Evolutionary conservation across 2,797 vertebrate species (phyloP).

Genomic region (Mico argentatus): DNA sequence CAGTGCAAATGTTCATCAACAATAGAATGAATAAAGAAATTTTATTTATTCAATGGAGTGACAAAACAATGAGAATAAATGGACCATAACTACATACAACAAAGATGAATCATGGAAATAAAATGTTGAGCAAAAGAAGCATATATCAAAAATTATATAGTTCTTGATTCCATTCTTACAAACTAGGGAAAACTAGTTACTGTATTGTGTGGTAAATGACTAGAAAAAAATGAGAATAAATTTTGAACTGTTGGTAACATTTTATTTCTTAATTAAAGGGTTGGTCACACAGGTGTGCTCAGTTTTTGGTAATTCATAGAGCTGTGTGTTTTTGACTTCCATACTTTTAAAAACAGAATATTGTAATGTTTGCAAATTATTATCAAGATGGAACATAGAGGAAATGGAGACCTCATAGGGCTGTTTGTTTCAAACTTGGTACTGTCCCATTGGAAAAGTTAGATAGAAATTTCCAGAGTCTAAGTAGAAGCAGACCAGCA

Average conservation of each 20-base stretch:
- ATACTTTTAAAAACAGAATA: neutral
- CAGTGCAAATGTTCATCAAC: neutral
- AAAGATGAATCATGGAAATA: too few relatives aligned
- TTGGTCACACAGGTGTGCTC: neutral
- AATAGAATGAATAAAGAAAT: neutral
- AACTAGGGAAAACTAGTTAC: neutral
- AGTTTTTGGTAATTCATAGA: neutral
- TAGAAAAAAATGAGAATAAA: neutral
- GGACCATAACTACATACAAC: neutral
- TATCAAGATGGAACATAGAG: neutral
- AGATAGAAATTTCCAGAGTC: neutral
- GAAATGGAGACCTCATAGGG: neutral
- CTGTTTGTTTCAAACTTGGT: neutral
- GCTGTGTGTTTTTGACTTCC: neutral
- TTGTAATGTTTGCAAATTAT: neutral
- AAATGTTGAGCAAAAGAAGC: too few relatives aligned
- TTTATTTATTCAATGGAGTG: neutral
- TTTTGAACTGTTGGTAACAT: neutral
- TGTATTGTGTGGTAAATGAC: neutral
- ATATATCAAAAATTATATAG: neutral
- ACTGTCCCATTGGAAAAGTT: neutral
- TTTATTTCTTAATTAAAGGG: neutral
- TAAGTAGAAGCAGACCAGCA: neutral
- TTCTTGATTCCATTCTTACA: neutral
- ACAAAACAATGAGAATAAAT: neutral